A percentile compares a stretch with the other conserved stretches of the same genome.
phyloP scores from a whole-genome alignment of 2,113 vertebrate species.

The Urocolius indicus region DNA sequence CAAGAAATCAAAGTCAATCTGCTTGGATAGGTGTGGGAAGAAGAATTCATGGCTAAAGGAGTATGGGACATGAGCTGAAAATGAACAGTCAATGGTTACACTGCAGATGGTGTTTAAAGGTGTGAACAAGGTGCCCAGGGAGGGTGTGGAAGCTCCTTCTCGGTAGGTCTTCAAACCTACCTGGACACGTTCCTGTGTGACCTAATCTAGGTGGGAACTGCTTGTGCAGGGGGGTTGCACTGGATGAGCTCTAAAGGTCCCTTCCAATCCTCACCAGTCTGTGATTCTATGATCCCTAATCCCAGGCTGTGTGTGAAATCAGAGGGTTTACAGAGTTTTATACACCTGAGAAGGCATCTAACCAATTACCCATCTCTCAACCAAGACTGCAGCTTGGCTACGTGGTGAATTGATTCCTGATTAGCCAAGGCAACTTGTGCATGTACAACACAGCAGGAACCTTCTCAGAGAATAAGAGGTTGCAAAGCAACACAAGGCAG shows the following conservation, averaged over 20 bases:
- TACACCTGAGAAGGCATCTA: neutral
- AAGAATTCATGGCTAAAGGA: neutral
- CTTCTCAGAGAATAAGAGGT: too few relatives aligned
- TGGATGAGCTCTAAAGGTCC: too few relatives aligned
- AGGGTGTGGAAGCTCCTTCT: too few relatives aligned
- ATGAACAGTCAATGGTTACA: neutral
- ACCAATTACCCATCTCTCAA: rapidly evolving
- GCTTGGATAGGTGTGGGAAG: neutral
- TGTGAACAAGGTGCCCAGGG: too few relatives aligned
- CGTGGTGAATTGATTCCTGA: rapidly evolving
- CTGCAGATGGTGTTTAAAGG: neutral
- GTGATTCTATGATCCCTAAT: neutral
- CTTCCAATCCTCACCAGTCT: too few relatives aligned
- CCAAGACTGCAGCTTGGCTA: rapidly evolving
- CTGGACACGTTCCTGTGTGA: too few relatives aligned
- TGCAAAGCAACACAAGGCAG: too few relatives aligned
- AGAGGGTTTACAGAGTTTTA: neutral
- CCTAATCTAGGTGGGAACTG: too few relatives aligned
- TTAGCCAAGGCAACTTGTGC: neutral
- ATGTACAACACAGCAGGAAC: neutral
- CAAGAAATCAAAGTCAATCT: neutral
- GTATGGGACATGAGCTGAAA: rapidly evolving
- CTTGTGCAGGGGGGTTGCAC: too few relatives aligned
- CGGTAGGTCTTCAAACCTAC: too few relatives aligned
- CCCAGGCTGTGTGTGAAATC: neutral